Percentiles rank a stretch among this genome's conserved stretches.
phyloP scores from a whole-genome alignment of 2,797 vertebrate genomes.

The Galagoides demidoff region DNA sequence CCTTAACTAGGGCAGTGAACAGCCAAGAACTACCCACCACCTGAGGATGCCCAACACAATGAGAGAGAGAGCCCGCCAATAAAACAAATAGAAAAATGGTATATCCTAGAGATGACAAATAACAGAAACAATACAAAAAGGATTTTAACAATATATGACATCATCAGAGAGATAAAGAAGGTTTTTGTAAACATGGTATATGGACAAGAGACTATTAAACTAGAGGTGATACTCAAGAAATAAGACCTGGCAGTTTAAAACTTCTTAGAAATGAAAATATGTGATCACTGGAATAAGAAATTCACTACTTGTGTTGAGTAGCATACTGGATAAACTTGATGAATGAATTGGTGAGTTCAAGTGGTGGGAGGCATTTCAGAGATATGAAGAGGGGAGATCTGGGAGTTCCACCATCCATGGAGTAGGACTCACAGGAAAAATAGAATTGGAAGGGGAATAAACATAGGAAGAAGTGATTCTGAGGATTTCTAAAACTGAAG shows the following conservation, averaged over 20 bases:
- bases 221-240: background rate
- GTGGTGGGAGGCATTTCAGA: background rate
- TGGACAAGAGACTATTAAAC: slow-evolving; percentile 20
- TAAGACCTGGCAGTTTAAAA: background rate
- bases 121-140: background rate
- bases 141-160: background rate
- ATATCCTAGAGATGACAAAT: background rate
- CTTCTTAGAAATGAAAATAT: slow-evolving; percentile 43
- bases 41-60: background rate
- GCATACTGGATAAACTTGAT: background rate
- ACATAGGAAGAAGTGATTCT: background rate
- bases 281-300: slow-evolving; percentile 54
- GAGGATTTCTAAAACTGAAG: background rate
- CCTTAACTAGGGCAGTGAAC: background rate
- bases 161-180: background rate
- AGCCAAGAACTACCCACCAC: background rate
- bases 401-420: background rate
- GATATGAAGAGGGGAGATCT: background rate
- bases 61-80: background rate
- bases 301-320: background rate
- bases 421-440: background rate
- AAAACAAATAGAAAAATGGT: background rate
- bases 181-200: background rate
- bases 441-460: background rate
- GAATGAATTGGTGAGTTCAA: background rate